phyloP scores from a whole-genome alignment of 2,797 vertebrate species.

The Buphagus erythrorhynchus region DNA sequence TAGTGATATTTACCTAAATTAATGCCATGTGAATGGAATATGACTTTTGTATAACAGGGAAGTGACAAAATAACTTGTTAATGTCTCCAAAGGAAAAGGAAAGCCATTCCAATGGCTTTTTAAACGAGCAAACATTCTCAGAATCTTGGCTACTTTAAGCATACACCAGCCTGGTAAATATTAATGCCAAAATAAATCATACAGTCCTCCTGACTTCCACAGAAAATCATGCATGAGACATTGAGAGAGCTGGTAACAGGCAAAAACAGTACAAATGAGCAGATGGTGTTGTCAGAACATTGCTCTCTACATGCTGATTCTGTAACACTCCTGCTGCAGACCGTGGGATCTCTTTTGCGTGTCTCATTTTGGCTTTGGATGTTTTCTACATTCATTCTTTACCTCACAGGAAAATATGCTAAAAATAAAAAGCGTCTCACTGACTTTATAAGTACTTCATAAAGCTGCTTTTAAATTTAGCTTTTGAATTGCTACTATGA shows the following conservation, averaged over 20 bases:
- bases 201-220: conserved; percentile 10
- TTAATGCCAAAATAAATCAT: conserved; percentile 55
- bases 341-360: background rate
- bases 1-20: background rate
- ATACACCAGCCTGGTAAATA: conserved; percentile 16
- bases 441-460: conserved; percentile 18
- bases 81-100: background rate
- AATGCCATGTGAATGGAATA: background rate
- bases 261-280: conserved; percentile 37
- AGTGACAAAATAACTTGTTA: background rate
- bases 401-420: conserved; percentile 18
- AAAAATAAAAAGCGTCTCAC: conserved; percentile 54
- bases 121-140: background rate
- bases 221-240: conserved; percentile 43
- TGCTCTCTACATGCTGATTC: conserved; percentile 35
- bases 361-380: background rate
- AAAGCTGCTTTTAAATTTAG: conserved; percentile 60
- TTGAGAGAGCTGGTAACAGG: background rate
- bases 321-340: background rate
- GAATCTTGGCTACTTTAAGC: background rate
- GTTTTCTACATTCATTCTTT: conserved; percentile 25
- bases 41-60: background rate
- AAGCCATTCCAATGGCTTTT: background rate
- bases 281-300: conserved; percentile 63
- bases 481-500: conserved; percentile 39